Evolutionary conservation across 2,888 invertebrate genomes (phyloP).

Genomic region (Gymnosoma rotundatum): DNA sequence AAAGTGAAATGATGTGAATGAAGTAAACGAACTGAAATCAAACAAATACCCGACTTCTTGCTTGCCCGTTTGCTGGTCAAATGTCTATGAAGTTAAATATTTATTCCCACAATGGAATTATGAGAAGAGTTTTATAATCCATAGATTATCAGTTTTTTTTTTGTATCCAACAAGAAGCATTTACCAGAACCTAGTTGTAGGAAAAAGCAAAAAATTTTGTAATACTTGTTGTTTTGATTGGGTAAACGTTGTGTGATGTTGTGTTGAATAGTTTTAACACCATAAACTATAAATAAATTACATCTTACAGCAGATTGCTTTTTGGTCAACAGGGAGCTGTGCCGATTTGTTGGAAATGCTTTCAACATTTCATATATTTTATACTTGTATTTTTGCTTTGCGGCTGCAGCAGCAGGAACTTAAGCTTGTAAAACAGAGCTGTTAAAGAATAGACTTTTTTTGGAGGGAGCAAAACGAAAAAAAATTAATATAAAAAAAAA

Average conservation of each 20-base stretch:
- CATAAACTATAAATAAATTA: slow-evolving; percentile 48
- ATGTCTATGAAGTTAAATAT: slow-evolving; percentile 26
- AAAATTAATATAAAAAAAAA: too few relatives aligned
- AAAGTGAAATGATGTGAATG: slow-evolving; percentile 40
- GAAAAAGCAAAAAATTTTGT: background rate
- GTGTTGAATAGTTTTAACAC: slow-evolving; percentile 59
- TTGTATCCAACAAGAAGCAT: background rate
- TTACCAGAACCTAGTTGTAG: slow-evolving; percentile 14
- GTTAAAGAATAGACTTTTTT: too few relatives aligned
- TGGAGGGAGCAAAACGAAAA: too few relatives aligned
- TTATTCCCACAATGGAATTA: slow-evolving; percentile 78
- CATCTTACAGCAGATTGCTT: slow-evolving; percentile 7
- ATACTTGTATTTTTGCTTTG: background rate
- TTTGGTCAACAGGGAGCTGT: slow-evolving; percentile 22
- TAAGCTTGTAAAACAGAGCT: too few relatives aligned
- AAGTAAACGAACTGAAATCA: slow-evolving; percentile 44
- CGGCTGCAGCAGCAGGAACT: too few relatives aligned
- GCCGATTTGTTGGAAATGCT: slow-evolving; percentile 10
- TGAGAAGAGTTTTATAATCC: slow-evolving; percentile 76
- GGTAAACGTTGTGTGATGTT: slow-evolving; percentile 46
- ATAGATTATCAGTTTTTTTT: slow-evolving; percentile 73
- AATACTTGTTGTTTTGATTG: slow-evolving; percentile 54
- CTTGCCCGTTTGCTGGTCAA: background rate
- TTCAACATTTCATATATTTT: slow-evolving; percentile 17
- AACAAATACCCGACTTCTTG: background rate